These are phyloP conservation scores for Spilogale gracilis DNA, from an alignment of 2,113 vertebrate genomes.

Conservation along the genomic window DNA sequence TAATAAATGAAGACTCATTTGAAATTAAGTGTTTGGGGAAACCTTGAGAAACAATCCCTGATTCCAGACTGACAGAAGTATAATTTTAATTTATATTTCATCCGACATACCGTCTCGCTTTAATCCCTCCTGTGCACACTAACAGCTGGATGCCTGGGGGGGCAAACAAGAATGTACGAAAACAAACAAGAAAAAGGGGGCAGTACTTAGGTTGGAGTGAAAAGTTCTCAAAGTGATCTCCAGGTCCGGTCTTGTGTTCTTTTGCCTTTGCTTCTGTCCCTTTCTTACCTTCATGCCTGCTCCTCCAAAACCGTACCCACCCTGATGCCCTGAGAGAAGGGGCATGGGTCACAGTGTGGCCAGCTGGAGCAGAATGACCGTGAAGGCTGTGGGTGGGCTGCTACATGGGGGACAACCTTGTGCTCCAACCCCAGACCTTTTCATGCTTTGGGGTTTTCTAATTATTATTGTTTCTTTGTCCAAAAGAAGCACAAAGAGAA, in stretches of 20 bases:
- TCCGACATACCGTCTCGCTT: slow-evolving; percentile 82
- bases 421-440: background rate
- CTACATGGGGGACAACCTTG: background rate
- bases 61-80: slow-evolving; percentile 87
- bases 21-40: slow-evolving; percentile 87
- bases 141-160: slow-evolving; percentile 87
- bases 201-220: slow-evolving; percentile 47
- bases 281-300: slow-evolving; percentile 37
- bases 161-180: slow-evolving; percentile 84
- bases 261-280: slow-evolving; percentile 57
- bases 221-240: slow-evolving; percentile 66
- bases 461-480: background rate
- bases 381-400: rapidly evolving
- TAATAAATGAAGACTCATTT: slow-evolving; percentile 87
- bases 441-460: background rate
- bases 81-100: slow-evolving; percentile 91
- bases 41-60: slow-evolving; percentile 86
- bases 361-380: rapidly evolving
- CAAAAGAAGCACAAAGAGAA: background rate
- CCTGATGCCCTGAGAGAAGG: slow-evolving; percentile 39
- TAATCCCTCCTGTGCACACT: slow-evolving; percentile 87
- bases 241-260: slow-evolving; percentile 49
- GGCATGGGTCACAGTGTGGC: background rate
- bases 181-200: slow-evolving; percentile 73
- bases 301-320: background rate